phyloP scores from a whole-genome alignment of 2,797 vertebrate genomes.

The Scleropages formosus region DNA sequence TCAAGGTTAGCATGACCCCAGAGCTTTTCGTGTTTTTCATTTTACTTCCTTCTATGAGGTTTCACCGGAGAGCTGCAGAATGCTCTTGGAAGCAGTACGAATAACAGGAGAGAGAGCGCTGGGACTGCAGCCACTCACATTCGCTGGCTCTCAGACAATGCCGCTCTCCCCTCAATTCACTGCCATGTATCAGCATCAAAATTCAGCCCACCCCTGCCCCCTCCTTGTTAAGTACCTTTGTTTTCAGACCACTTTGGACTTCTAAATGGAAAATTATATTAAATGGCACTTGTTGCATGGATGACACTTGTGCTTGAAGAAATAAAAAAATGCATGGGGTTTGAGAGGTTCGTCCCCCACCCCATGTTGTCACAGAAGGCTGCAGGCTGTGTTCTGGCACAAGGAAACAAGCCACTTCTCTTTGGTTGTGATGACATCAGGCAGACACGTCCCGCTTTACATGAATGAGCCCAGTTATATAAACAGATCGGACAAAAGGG shows the following conservation, averaged over 20 bases:
- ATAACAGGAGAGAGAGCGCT: not conserved
- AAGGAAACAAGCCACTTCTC: slow-evolving; percentile 17
- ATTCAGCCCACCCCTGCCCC: not conserved
- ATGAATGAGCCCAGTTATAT: slow-evolving; percentile 25
- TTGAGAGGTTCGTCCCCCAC: not conserved
- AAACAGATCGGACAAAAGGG: slow-evolving; percentile 9
- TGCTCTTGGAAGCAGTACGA: slow-evolving; percentile 5
- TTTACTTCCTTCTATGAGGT: no score
- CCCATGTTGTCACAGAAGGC: slow-evolving; percentile 35
- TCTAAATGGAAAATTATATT: not conserved
- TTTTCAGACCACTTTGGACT: not conserved
- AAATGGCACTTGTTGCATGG: not conserved
- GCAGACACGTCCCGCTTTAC: slow-evolving; percentile 14
- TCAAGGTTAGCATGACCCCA: no score
- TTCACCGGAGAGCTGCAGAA: no score
- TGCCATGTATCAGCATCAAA: not conserved
- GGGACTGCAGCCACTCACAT: slow-evolving; percentile 14
- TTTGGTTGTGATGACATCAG: slow-evolving; percentile 13
- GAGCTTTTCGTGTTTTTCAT: no score
- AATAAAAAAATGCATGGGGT: not conserved
- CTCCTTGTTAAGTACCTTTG: not conserved
- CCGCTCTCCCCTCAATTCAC: not conserved
- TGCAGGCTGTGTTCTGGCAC: slow-evolving; percentile 25
- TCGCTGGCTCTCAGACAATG: not conserved
- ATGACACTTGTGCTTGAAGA: not conserved